Evolutionary conservation across 2,797 vertebrate genomes (phyloP).

Genomic region (Percopsis omiscomaycus): DNA sequence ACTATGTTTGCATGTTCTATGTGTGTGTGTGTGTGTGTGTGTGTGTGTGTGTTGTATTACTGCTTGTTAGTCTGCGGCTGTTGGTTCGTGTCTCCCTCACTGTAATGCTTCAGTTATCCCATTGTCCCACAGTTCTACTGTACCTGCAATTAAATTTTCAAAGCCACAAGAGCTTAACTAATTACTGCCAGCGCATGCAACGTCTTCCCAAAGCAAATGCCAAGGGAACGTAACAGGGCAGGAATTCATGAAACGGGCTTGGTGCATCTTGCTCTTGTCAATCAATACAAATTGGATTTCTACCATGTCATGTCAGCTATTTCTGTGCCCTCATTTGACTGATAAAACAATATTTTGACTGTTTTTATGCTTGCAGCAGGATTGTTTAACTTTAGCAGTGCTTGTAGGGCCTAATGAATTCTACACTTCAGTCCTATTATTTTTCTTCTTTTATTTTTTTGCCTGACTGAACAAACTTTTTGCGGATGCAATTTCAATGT

Average conservation of each 20-base stretch:
- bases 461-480: slow-evolving; percentile 26
- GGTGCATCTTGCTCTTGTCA: slow-evolving; percentile 61
- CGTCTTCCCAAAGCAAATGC: slow-evolving; percentile 61
- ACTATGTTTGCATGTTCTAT: slow-evolving; percentile 19
- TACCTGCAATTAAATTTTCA: slow-evolving; percentile 75
- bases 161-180: slow-evolving; percentile 70
- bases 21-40: slow-evolving; percentile 8
- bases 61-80: slow-evolving; percentile 33
- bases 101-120: slow-evolving; percentile 66
- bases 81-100: slow-evolving; percentile 53
- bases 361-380: slow-evolving; percentile 58
- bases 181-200: slow-evolving; percentile 65
- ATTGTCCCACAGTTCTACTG: slow-evolving; percentile 67
- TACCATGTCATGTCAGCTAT: slow-evolving; percentile 71
- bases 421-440: slow-evolving; percentile 15
- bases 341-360: slow-evolving; percentile 74
- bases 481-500: slow-evolving; percentile 38
- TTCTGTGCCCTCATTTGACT: slow-evolving; percentile 68
- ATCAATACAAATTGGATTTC: slow-evolving; percentile 77
- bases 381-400: slow-evolving; percentile 37
- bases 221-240: slow-evolving; percentile 51
- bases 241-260: slow-evolving; percentile 51
- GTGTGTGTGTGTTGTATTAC: not conserved
- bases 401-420: slow-evolving; percentile 28
- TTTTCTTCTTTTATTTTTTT: slow-evolving; percentile 14